Evolutionary conservation across 2,113 vertebrate genomes (phyloP), one percentile per base, ranked within the genome.

Genomic region (Notarius quadriscutis): DNA sequence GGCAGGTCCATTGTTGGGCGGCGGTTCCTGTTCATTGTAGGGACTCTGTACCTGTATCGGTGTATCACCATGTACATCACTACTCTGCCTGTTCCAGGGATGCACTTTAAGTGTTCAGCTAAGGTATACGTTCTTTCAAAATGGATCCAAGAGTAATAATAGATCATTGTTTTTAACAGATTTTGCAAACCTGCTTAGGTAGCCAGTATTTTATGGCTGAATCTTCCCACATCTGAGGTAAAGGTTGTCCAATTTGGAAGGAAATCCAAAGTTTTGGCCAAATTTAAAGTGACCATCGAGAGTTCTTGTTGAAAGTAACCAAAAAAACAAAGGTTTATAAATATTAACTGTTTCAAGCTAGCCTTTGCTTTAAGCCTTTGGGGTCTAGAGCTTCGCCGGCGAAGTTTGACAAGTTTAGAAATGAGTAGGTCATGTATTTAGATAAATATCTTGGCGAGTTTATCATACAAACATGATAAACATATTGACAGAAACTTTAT

Each of bases 11-110:
- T 97, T 90, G 94, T 97, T 88, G 92, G 95, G 92, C 95, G 97
- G 89, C 95, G 97, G 86, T 97, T 97, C 93, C 96, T 97, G 94
- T 97, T 96, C 94, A 95, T 97, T 88, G 96, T 97, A 89, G 97
- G 97, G 93, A 97, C 97, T 25, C 95, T 97, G 79, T 97, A 97
- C 94, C 94, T 97, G 89, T 97, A 97, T 88, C 95, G 97, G 85
- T 97, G 97, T 93, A 95, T 97, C 92, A 97, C 97, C 72, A 97
- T 97, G 96, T 97, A 97, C 86, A 94, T 97, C 91, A 97, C 97
- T 75, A 97, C 97, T 84, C 96, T 97, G 86, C 97, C 97, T 83
- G 97, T 97, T 91, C 97, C 97, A 67, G 96, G 97, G 88, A 96
- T 97, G 96, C 97, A 97, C 95, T 97, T 97, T 94, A 96, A 95